These are phyloP conservation scores for Brienomyrus longianalis DNA, from an alignment of 2,113 vertebrate genomes.

Conservation along the genomic window DNA sequence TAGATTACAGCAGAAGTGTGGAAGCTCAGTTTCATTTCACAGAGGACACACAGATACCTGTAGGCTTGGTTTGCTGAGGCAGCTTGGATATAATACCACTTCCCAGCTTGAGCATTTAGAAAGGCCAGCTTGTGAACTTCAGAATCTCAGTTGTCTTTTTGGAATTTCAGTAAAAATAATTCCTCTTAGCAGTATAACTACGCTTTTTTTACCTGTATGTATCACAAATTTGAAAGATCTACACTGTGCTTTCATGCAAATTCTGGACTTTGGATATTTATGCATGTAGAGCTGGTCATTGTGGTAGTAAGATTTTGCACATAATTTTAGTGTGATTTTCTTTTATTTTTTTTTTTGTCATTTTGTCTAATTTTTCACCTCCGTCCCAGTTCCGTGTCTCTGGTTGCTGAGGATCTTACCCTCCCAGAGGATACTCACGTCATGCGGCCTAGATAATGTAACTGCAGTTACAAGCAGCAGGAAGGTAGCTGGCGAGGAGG, in stretches of 20 bases:
- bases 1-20: background rate
- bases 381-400: background rate
- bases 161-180: background rate
- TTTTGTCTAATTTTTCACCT: background rate
- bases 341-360: background rate
- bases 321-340: background rate
- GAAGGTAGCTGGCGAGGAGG: background rate
- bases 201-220: background rate
- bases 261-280: background rate
- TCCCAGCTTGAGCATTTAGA: background rate
- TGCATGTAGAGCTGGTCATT: background rate
- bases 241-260: background rate
- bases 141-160: background rate
- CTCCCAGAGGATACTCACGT: background rate
- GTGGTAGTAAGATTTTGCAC: background rate
- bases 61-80: background rate
- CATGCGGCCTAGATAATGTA: background rate
- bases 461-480: slow-evolving; percentile 11
- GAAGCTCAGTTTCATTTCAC: background rate
- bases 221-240: background rate
- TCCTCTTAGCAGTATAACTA: background rate
- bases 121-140: background rate
- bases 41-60: background rate
- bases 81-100: background rate
- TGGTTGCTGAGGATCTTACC: background rate